These are phyloP conservation scores for Antennarius striatus DNA, from an alignment of 2,113 vertebrate genomes.

Conservation along the genomic window DNA sequence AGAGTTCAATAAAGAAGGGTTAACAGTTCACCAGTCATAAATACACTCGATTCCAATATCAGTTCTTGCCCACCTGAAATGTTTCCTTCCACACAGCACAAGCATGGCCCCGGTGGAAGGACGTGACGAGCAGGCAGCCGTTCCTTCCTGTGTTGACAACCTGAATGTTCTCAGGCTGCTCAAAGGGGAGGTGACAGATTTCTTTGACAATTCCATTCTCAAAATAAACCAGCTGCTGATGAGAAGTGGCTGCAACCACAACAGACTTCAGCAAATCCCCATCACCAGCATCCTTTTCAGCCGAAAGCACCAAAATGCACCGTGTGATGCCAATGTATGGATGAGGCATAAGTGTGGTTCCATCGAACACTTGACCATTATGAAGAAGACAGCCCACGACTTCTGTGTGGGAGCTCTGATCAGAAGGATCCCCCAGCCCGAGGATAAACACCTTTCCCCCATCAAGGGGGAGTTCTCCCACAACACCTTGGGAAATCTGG, in stretches of 20 bases:
- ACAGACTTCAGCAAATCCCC: slow-evolving; percentile 62
- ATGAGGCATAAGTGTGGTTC: slow-evolving; percentile 80
- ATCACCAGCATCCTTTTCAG: slow-evolving; percentile 46
- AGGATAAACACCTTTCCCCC: slow-evolving; percentile 78
- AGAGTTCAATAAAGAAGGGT: slow-evolving; percentile 1
- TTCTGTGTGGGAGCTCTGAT: slow-evolving; percentile 35
- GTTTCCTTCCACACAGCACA: slow-evolving; percentile 85
- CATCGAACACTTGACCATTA: slow-evolving; percentile 71
- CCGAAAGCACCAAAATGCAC: slow-evolving; percentile 75
- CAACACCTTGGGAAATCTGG: slow-evolving; percentile 77
- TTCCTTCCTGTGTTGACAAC: slow-evolving; percentile 73
- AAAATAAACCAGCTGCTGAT: slow-evolving; percentile 87
- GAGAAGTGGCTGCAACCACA: slow-evolving; percentile 81
- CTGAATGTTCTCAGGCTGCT: slow-evolving; percentile 79
- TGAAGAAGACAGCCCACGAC: slow-evolving; percentile 78
- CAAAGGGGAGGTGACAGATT: slow-evolving; percentile 85
- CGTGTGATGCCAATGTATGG: slow-evolving; percentile 82
- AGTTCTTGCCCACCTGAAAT: slow-evolving; percentile 82
- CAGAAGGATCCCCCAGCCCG: slow-evolving; percentile 63
- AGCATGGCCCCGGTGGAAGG: slow-evolving; percentile 78
- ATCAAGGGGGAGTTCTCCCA: slow-evolving; percentile 78
- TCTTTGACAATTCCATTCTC: slow-evolving; percentile 83
- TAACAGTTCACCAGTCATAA: not conserved
- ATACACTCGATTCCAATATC: too few species aligned
- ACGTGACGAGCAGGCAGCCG: slow-evolving; percentile 80